Evolutionary conservation across 2,113 vertebrate species (phyloP).

Genomic region (Mus pahari): DNA sequence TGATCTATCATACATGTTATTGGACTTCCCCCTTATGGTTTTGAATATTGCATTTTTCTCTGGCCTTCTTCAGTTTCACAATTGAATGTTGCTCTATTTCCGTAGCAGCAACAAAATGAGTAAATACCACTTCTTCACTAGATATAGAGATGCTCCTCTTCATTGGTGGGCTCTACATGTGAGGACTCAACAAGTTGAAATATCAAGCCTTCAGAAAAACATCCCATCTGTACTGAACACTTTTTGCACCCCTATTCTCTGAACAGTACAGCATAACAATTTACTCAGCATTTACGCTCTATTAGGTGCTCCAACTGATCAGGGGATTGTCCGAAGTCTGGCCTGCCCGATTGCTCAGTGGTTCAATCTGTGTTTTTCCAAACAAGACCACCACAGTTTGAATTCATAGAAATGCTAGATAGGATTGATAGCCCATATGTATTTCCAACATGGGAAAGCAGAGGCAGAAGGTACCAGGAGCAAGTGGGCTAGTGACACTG

Average conservation of each 20-base stretch:
- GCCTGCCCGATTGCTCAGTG: neutral
- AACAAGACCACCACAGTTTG: neutral
- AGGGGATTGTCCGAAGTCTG: neutral
- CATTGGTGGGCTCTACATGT: neutral
- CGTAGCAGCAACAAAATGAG: neutral
- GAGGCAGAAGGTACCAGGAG: neutral
- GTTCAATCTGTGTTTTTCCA: neutral
- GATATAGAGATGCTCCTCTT: too few species aligned
- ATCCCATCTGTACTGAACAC: neutral
- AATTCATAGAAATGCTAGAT: neutral
- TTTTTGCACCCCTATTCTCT: neutral
- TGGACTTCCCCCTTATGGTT: neutral
- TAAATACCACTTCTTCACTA: constrained; percentile 24
- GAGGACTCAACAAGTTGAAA: neutral
- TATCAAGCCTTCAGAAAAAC: neutral
- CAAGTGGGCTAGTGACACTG: neutral
- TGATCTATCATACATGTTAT: neutral
- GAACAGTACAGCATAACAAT: neutral
- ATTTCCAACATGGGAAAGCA: neutral
- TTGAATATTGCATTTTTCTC: neutral
- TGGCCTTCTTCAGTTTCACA: neutral
- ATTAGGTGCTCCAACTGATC: neutral
- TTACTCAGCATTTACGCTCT: neutral
- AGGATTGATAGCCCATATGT: neutral
- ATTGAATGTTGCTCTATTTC: neutral